Evolutionary conservation across 2,888 invertebrate genomes (phyloP).

Genomic region (Unio pictorum): DNA sequence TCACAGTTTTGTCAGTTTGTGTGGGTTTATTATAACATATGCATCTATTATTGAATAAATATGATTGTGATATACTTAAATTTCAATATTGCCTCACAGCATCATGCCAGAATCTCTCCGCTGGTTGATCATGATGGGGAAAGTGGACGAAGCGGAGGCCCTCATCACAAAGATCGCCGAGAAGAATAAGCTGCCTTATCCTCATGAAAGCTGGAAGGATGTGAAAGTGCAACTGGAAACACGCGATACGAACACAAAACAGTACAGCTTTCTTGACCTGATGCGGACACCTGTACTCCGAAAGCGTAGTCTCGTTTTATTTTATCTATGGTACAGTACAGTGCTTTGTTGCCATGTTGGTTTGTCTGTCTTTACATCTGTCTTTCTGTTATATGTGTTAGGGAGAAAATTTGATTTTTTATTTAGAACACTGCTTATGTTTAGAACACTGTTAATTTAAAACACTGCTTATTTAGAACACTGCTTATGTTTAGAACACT

Average conservation of each 20-base stretch:
- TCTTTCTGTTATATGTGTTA: no score
- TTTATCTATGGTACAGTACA: constrained; percentile 62
- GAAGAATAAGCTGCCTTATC: constrained; percentile 50
- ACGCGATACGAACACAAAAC: constrained; percentile 14
- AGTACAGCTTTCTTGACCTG: constrained; percentile 54
- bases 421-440: no score
- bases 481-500: no score
- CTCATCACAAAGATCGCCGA: constrained; percentile 43
- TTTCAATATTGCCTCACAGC: constrained; percentile 31
- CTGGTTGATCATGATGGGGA: constrained; percentile 59
- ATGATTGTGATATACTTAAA: background rate
- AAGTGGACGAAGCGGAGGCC: constrained; percentile 41
- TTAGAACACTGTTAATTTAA: no score
- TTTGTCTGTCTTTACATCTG: no score
- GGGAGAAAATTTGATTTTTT: no score
- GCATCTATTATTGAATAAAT: no score
- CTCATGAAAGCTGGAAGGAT: constrained; percentile 37
- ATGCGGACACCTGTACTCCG: constrained; percentile 59
- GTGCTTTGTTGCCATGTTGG: background rate
- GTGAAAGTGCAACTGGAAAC: constrained; percentile 35
- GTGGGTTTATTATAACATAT: no score
- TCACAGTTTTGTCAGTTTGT: background rate
- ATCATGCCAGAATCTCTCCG: constrained; percentile 64
- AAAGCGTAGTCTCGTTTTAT: constrained; percentile 59
- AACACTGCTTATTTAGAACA: no score